Evolutionary conservation across 2,113 vertebrate species (phyloP).

Genomic region (Pogonocichla stellata): DNA sequence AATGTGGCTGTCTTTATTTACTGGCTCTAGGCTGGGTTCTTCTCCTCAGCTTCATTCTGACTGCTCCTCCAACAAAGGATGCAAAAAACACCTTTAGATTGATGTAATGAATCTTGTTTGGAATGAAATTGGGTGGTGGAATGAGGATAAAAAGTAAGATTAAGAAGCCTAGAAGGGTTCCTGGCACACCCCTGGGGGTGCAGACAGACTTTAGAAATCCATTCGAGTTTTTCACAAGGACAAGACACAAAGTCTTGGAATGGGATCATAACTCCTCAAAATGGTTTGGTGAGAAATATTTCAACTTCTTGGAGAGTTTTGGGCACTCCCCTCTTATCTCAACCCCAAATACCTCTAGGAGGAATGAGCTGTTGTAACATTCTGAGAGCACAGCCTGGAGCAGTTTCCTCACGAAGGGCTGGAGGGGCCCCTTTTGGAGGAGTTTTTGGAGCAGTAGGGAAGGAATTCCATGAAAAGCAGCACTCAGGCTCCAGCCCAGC

Average conservation of each 20-base stretch:
- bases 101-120: background rate
- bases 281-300: background rate
- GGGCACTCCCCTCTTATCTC: slow-evolving; percentile 21
- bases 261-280: background rate
- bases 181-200: background rate
- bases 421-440: background rate
- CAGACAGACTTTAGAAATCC: background rate
- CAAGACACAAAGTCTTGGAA: background rate
- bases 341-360: background rate
- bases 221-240: background rate
- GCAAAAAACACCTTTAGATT: too few relatives aligned
- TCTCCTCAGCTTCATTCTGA: background rate
- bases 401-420: background rate
- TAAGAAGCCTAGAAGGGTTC: background rate
- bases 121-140: background rate
- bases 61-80: background rate
- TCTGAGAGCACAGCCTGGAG: background rate
- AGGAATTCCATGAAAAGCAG: background rate
- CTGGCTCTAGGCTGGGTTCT: background rate
- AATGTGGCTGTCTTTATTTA: background rate
- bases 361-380: background rate
- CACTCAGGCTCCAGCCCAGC: background rate
- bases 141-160: background rate
- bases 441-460: background rate
- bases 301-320: background rate